A percentile compares a stretch with the other conserved stretches of the same genome.
Conservation (phyloP, 2,113 vertebrate genomes). For the Scophthalmus maximus region DNA sequence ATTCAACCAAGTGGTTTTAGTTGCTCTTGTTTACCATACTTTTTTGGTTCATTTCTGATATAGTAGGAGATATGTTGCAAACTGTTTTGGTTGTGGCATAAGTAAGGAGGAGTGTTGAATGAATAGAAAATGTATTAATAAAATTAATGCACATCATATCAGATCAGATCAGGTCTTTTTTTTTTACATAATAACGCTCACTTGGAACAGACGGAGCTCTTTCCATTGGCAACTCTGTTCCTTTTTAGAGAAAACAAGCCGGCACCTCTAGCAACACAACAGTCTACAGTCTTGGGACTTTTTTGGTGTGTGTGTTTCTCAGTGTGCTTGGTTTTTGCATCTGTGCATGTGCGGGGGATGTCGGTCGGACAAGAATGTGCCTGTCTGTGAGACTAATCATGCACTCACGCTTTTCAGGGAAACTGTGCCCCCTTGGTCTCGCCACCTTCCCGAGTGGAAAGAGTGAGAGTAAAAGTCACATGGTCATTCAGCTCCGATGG, state of each 20-base stretch:
- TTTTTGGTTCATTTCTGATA: no score
- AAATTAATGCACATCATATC: background rate
- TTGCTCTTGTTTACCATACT: no score
- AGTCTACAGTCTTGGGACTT: background rate
- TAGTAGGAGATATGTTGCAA: no score
- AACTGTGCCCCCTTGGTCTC: constrained; percentile 3
- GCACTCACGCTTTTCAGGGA: constrained; percentile 61
- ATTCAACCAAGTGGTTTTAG: no score
- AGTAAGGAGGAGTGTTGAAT: background rate
- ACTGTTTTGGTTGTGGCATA: background rate
- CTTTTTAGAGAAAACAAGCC: background rate
- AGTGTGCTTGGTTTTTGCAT: constrained; percentile 7
- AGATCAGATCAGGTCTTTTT: background rate
- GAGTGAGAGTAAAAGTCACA: constrained; percentile 25
- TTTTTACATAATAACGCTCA: background rate
- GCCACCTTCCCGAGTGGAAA: constrained; percentile 28
- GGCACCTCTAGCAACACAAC: background rate
- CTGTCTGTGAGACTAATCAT: constrained; percentile 46
- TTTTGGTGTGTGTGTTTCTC: background rate
- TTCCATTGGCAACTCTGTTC: background rate
- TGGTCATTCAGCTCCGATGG: constrained; percentile 25
- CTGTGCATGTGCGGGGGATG: constrained; percentile 36
- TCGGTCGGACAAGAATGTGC: constrained; percentile 66
- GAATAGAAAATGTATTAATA: background rate
- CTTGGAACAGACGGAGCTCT: background rate